Evolutionary conservation across 1,140 invertebrate genomes (phyloP), one percentile per base, ranked within the genome.

Genomic region (Drosophila suzukii): DNA sequence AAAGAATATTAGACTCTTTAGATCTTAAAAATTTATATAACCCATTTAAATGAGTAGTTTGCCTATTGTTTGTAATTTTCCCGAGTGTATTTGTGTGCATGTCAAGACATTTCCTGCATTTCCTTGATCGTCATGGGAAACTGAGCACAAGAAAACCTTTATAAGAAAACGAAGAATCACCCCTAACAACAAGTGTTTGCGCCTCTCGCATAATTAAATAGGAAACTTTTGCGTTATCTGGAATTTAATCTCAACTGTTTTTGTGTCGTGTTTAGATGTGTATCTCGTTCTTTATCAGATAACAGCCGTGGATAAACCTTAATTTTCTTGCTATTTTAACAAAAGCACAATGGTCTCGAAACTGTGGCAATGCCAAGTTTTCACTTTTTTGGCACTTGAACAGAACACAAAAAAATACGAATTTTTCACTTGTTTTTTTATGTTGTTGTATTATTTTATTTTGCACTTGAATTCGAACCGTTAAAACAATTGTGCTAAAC

Each of bases 111-210:
- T 88, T 88, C 79, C 83, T 88, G 84, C 76, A 77, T 30, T 46
- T 68, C 65, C 60, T 68, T 34, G 47, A 39, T 57, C 83, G 83
- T 88, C 83, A 88, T 88, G 83, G 83, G 83, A 88, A 88, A 53
- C 75, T 88, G 62, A 88, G 61, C 82, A 71, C 24, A 46, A 49
- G 60, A 70, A 74, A 75, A 63, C 49, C 53, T 50, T 53, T 54
- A 41, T 38, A 44, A 55, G 43, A 13, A n/a, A n/a, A n/a, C n/a
- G n/a, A n/a, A 47, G 53, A 57, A 61, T 41, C 63, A 75, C 60
- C 72, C 72, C 77, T 54, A 57, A 63, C 66, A 50, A 53, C 53
- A 71, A 61, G 43, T 56, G 55, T 59, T 56, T 65, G 57, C 62
- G 38, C 54, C 70, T 59, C 55, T 60, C 51, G 51, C 58, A 71